phyloP scores from a whole-genome alignment of 2,113 vertebrate species.

The Pelobates fuscus region DNA sequence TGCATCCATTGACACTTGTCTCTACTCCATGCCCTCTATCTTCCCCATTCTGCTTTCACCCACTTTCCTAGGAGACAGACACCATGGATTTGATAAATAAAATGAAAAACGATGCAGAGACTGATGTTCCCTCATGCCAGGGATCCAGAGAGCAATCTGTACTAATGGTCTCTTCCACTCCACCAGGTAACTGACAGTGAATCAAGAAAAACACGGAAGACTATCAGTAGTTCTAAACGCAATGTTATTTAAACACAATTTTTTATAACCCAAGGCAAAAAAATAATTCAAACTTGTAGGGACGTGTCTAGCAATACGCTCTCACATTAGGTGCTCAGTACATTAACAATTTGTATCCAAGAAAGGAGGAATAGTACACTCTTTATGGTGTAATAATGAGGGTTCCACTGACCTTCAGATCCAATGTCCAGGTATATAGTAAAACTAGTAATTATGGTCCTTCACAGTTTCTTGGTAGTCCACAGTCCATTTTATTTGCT shows the following conservation, averaged over 20 bases:
- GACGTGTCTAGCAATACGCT: too few relatives aligned
- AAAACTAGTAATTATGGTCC: too few relatives aligned
- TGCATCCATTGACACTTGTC: neutral
- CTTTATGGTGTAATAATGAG: too few relatives aligned
- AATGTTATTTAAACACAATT: neutral
- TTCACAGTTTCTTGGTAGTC: too few relatives aligned
- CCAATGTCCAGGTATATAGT: too few relatives aligned
- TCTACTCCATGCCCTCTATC: neutral
- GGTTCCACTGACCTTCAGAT: too few relatives aligned
- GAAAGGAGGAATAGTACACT: too few relatives aligned
- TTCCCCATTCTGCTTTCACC: neutral
- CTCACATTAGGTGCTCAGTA: too few relatives aligned
- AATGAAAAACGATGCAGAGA: slow-evolving; percentile 15
- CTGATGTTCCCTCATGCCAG: neutral
- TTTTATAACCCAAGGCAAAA: neutral
- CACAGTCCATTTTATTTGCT: too few relatives aligned
- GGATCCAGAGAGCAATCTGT: neutral
- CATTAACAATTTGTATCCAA: too few relatives aligned
- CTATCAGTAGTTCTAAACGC: neutral
- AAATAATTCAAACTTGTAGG: neutral
- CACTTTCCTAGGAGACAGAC: neutral
- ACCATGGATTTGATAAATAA: slow-evolving; percentile 13
- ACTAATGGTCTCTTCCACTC: neutral
- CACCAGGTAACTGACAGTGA: slow-evolving; percentile 7
- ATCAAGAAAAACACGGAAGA: neutral